A percentile compares a stretch with the other conserved stretches of the same genome.
These are phyloP conservation scores for Semnornis frantzii DNA, from an alignment of 2,113 vertebrate species.

Conservation along the genomic window DNA sequence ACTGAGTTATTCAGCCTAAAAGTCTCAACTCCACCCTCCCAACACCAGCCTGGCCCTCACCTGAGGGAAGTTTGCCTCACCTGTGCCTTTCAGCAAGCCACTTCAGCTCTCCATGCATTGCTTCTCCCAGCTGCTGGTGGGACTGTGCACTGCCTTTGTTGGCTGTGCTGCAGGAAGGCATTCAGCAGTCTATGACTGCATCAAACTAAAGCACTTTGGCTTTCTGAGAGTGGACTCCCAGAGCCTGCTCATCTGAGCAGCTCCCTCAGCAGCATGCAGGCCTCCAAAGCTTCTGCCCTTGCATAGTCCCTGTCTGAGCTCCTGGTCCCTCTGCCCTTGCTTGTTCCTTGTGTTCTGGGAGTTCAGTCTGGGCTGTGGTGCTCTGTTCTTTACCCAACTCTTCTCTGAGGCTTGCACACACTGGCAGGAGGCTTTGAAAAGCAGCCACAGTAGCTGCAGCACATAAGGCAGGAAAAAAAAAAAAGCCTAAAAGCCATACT, in stretches of 20 bases:
- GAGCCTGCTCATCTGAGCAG: not conserved
- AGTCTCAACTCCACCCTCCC: no score
- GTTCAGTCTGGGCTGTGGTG: not conserved
- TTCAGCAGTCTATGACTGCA: not conserved
- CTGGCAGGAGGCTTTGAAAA: conserved; percentile 2
- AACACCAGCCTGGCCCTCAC: not conserved
- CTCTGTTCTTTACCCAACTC: conserved; percentile 20
- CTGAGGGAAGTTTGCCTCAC: not conserved
- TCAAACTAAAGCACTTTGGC: not conserved
- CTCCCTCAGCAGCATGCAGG: not conserved
- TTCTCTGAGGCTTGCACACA: conserved; percentile 36
- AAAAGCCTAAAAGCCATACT: conserved; percentile 2
- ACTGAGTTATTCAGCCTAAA: no score
- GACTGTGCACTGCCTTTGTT: not conserved
- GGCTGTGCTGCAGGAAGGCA: not conserved
- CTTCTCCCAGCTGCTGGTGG: not conserved
- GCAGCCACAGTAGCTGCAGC: not conserved
- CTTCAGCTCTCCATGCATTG: not conserved
- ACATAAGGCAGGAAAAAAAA: not conserved
- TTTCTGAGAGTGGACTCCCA: not conserved
- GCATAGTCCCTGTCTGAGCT: not conserved
- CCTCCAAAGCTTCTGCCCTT: not conserved
- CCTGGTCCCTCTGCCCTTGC: not conserved
- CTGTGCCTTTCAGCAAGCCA: not conserved
- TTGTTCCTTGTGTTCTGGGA: not conserved